A percentile compares a stretch with the other conserved stretches of the same genome.
These are phyloP conservation scores for Symphodus melops DNA, from an alignment of 2,113 vertebrate species.

Conservation along the genomic window DNA sequence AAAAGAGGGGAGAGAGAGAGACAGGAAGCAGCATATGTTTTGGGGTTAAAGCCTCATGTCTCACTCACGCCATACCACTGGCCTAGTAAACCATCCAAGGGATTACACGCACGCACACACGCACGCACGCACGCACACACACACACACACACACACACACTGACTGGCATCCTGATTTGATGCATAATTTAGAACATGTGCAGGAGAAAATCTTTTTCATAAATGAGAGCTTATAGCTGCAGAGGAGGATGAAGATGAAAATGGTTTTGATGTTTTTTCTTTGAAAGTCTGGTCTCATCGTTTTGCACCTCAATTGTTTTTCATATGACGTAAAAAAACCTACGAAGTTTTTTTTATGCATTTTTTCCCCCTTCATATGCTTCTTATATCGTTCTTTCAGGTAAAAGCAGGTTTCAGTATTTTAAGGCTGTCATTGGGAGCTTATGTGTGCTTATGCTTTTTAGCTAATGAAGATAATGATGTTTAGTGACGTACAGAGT, in stretches of 20 bases:
- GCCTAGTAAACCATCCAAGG: slow-evolving; percentile 71
- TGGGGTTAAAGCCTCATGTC: slow-evolving; percentile 71
- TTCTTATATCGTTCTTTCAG: not conserved
- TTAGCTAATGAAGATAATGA: no score
- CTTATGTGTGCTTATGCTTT: no score
- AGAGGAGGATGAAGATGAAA: slow-evolving; percentile 46
- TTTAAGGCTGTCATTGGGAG: no score
- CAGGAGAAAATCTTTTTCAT: slow-evolving; percentile 70
- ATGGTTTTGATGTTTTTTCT: not conserved
- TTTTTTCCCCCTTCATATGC: not conserved
- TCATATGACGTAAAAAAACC: not conserved
- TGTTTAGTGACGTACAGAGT: no score
- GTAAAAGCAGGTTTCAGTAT: no score
- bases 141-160: slow-evolving; percentile 11
- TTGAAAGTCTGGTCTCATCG: not conserved
- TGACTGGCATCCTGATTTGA: slow-evolving; percentile 34
- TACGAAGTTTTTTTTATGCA: no score
- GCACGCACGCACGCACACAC: slow-evolving; percentile 21
- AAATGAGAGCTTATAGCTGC: slow-evolving; percentile 62
- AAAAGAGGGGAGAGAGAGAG: slow-evolving; percentile 28
- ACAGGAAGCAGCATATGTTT: slow-evolving; percentile 70
- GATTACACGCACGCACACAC: slow-evolving; percentile 61
- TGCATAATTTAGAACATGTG: slow-evolving; percentile 74
- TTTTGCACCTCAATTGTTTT: no score
- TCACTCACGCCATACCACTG: slow-evolving; percentile 76